Percentiles rank a stretch among this genome's conserved stretches.
Conservation (phyloP, 2,113 vertebrate genomes). For the Plecturocebus donacophilus region DNA sequence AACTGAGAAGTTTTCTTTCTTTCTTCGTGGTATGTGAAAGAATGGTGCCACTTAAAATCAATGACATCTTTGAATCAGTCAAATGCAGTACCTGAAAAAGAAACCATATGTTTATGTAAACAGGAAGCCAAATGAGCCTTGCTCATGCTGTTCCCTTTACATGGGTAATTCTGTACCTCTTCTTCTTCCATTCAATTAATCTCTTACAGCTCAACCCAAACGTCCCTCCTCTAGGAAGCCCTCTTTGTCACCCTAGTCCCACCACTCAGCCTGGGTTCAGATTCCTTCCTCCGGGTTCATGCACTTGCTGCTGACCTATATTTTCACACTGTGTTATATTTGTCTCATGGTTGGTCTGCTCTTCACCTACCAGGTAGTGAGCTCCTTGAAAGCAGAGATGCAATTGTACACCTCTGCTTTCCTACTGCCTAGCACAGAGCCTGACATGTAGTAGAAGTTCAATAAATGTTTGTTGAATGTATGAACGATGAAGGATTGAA, state of each 20-base stretch:
- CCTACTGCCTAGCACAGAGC: neutral
- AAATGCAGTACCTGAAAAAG: neutral
- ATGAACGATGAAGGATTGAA: neutral
- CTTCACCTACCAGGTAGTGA: neutral
- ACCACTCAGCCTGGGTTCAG: neutral
- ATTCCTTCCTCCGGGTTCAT: neutral
- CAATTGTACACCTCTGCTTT: accelerated
- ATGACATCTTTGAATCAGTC: neutral
- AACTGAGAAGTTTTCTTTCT: neutral
- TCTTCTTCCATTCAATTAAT: neutral
- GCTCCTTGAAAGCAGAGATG: neutral
- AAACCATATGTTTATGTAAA: neutral
- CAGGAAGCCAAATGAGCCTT: neutral
- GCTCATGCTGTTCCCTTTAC: neutral
- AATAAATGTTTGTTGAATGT: neutral
- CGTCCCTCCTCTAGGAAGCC: neutral
- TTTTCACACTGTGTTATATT: neutral
- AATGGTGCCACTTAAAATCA: neutral
- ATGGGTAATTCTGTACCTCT: neutral
- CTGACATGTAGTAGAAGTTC: neutral
- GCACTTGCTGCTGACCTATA: neutral
- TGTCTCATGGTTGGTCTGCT: neutral
- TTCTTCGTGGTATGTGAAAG: neutral
- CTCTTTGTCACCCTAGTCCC: neutral
- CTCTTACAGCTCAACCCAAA: neutral